A percentile compares a stretch with the other conserved stretches of the same genome.
Conservation (phyloP, 2,888 invertebrate species). For the Chalcis sispes region DNA sequence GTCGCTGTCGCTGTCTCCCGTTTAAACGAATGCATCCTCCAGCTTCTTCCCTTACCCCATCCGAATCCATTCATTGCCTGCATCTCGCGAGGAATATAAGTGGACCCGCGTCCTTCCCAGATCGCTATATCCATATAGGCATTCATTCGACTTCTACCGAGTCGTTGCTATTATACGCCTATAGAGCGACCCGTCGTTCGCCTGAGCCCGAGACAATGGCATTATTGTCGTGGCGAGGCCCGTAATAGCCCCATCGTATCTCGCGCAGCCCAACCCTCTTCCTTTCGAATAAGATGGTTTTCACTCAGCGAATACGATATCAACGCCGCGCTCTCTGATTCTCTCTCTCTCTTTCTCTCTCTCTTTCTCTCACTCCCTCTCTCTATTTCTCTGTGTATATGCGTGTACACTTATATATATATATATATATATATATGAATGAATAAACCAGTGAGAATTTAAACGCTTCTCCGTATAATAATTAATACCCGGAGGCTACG, state of each 20-base stretch:
- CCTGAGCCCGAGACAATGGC: slow-evolving; percentile 47
- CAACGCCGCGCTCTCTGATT: too few relatives aligned
- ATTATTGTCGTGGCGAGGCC: slow-evolving; percentile 39
- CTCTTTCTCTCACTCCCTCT: background rate
- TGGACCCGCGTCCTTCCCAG: background rate
- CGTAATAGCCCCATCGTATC: slow-evolving; percentile 38
- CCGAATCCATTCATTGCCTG: background rate
- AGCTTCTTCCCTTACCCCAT: background rate
- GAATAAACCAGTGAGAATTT: slow-evolving; percentile 26
- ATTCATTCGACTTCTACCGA: slow-evolving; percentile 4
- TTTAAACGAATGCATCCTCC: background rate
- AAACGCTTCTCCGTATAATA: slow-evolving; percentile 41
- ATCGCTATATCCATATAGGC: background rate
- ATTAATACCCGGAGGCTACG: slow-evolving; percentile 46
- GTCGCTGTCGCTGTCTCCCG: too few relatives aligned
- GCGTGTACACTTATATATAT: background rate
- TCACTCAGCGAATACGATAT: slow-evolving; percentile 3
- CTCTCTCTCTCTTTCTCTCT: background rate
- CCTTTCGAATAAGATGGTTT: slow-evolving; percentile 32
- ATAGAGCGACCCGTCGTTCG: slow-evolving; percentile 3
- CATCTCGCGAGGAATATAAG: background rate
- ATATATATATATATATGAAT: background rate
- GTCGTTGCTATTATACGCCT: slow-evolving; percentile 36
- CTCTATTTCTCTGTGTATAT: background rate
- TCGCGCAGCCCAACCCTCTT: too few relatives aligned